phyloP scores from a whole-genome alignment of 2,113 vertebrate genomes.

The Pampusana beccarii region DNA sequence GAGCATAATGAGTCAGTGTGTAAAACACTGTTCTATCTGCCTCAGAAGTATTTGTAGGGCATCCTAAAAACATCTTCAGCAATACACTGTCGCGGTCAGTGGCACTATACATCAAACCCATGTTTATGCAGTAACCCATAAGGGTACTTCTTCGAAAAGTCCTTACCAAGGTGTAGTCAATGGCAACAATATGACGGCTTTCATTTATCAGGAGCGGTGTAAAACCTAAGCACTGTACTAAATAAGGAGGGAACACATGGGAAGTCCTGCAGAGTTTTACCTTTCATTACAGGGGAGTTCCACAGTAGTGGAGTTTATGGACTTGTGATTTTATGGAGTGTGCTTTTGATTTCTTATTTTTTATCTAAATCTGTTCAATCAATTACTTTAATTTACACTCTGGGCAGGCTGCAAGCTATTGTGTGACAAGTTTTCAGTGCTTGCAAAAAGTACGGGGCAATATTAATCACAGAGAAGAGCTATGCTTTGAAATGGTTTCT shows the following conservation, averaged over 20 bases:
- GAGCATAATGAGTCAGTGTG: constrained; percentile 6
- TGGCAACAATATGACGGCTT: neutral
- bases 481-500: neutral
- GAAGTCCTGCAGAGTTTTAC: neutral
- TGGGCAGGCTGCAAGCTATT: neutral
- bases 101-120: constrained; percentile 33
- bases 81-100: neutral
- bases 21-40: neutral
- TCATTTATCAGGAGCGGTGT: constrained; percentile 16
- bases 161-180: constrained; percentile 1
- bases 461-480: neutral
- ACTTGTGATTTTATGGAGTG: constrained; percentile 32
- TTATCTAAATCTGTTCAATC: constrained; percentile 6
- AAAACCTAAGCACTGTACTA: constrained; percentile 40
- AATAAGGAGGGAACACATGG: constrained; percentile 1
- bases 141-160: constrained; percentile 33
- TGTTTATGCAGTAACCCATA: constrained; percentile 8
- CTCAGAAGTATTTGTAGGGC: constrained; percentile 43
- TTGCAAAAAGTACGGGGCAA: neutral
- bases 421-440: neutral
- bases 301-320: constrained; percentile 50
- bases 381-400: constrained; percentile 29
- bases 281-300: constrained; percentile 54
- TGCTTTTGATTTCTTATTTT: constrained; percentile 27
- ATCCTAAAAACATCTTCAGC: constrained; percentile 42